Conservation (phyloP, 2,888 invertebrate species). For the Agonum fuliginosum region DNA sequence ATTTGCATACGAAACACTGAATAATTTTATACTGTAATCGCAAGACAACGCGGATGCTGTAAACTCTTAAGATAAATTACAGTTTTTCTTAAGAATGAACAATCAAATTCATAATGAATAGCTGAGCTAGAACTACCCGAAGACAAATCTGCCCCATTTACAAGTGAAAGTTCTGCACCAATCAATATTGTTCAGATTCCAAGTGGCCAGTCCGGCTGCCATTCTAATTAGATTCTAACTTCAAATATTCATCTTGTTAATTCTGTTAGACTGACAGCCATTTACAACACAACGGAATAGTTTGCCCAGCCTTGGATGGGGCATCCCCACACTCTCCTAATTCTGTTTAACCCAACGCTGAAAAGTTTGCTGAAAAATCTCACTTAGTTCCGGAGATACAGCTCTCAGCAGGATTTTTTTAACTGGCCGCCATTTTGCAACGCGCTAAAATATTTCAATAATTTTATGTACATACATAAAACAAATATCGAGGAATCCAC, state of each 20-base stretch:
- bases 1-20: slow-evolving; percentile 1
- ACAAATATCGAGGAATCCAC: too few species aligned
- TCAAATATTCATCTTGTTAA: slow-evolving; percentile 39
- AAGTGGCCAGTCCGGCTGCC: neutral
- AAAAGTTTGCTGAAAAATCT: neutral
- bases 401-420: too few species aligned
- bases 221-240: slow-evolving; percentile 35
- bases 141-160: neutral
- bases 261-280: slow-evolving; percentile 16
- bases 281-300: too few species aligned
- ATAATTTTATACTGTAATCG: neutral
- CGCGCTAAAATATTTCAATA: too few species aligned
- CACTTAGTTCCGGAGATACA: too few species aligned
- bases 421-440: too few species aligned
- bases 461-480: too few species aligned
- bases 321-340: too few species aligned
- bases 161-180: slow-evolving; percentile 13
- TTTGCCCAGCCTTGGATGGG: too few species aligned
- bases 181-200: slow-evolving; percentile 20
- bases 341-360: neutral
- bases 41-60: neutral
- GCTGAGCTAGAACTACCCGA: neutral
- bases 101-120: neutral
- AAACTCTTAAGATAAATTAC: neutral
- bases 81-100: neutral